Evolutionary conservation across 2,113 vertebrate genomes (phyloP), one percentile per base, ranked within the genome.

Genomic region (Coryphaenoides rupestris): DNA sequence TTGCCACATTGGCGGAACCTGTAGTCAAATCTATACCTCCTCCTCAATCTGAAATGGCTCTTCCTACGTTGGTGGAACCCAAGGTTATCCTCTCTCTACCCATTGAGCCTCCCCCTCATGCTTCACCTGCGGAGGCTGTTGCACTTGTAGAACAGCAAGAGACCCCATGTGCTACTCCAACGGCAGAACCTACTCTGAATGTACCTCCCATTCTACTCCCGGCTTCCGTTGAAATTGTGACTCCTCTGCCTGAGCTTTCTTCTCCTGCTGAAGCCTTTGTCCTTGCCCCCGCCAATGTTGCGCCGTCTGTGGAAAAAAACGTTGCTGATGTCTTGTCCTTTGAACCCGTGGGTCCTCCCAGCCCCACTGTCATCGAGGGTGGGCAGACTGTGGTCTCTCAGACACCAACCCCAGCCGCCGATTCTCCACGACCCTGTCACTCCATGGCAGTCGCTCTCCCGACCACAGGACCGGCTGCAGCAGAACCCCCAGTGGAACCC

Each of bases 361-460:
- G 21, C 53, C 15, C 23, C 19, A 4, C 15, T n/a, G 3, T 50
- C 47, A 50, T n/a, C 47, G 15, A 50, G 1, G 13, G 16, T n/a
- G n/a, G 16, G 15, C 73, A 69, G 47, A 46, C 55, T 64, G 23
- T 70, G 7, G 9, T 59, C 13, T 12, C 57, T 9, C 24, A 40
- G 33, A 40, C 7, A 3, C 21, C 67, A n/a, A 58, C 0, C 1
- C 66, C 15, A 19, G 17, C 49, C 62, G 12, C 45, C 21, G 73
- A 83, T 62, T 24, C 73, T 10, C 9, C n/a, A 2, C 59, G 23
- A 0, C 55, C 68, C 3, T 70, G 65, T 78, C 76, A 52, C 56
- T 63, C 19, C 60, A 62, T 70, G 68, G 74, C 73, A 21, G 9
- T 81, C 16, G 54, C 74, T 0, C 4, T 79, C 3, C 7, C 59